Percentiles rank a stretch among this genome's conserved stretches.
These are phyloP conservation scores for Pteruthius melanotis DNA, from an alignment of 2,113 vertebrate species.

Conservation along the genomic window DNA sequence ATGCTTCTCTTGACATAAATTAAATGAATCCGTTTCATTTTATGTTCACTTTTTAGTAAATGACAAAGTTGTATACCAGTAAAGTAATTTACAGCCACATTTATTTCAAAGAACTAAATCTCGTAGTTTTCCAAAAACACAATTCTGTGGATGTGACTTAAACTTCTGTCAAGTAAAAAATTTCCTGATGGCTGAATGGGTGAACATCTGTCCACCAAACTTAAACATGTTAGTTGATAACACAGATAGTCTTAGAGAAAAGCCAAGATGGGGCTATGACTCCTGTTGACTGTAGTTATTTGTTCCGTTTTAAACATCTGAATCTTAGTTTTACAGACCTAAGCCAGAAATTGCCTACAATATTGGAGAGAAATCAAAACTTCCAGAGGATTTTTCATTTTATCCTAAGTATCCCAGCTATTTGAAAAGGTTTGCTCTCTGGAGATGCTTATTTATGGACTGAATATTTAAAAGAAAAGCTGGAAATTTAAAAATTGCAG, in stretches of 20 bases:
- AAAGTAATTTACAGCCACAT: neutral
- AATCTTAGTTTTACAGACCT: neutral
- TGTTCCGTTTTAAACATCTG: neutral
- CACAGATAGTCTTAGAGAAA: neutral
- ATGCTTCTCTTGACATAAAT: neutral
- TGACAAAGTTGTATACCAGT: neutral
- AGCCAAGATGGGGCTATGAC: neutral
- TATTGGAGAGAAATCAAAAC: neutral
- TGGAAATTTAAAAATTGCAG: neutral
- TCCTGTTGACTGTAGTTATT: neutral
- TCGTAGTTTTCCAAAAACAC: neutral
- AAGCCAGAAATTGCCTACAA: neutral
- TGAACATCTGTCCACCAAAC: neutral
- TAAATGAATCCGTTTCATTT: neutral
- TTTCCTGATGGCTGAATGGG: neutral
- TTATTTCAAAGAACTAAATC: neutral
- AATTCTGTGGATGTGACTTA: neutral
- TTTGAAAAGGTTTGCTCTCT: neutral
- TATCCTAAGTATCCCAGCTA: neutral
- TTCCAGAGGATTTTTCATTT: neutral
- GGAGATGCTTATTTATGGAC: neutral
- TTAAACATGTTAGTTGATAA: neutral
- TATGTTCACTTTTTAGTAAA: neutral
- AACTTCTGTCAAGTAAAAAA: neutral
- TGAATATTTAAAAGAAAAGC: neutral